phyloP scores from a whole-genome alignment of 1,140 invertebrate genomes.

The Glomeris maerens region DNA sequence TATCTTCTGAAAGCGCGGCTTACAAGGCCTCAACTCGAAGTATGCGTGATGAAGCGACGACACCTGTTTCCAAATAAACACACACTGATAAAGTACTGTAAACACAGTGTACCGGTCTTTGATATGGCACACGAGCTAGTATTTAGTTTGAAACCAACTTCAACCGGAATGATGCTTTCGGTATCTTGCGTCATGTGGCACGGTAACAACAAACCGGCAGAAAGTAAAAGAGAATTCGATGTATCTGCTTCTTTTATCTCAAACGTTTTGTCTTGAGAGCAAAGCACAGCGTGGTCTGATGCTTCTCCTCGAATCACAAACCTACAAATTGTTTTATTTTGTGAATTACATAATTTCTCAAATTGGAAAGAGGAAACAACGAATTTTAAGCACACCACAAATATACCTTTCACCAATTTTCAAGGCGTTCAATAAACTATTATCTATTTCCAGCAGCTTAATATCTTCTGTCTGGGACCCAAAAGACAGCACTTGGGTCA shows the following conservation, averaged over 20 bases:
- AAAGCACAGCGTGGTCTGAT: conserved; percentile 61
- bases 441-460: background rate
- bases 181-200: conserved; percentile 27
- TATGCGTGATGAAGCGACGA: conserved; percentile 60
- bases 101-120: conserved; percentile 15
- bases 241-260: conserved; percentile 74
- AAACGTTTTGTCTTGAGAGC: conserved; percentile 57
- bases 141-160: background rate
- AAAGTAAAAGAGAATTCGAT: conserved; percentile 65
- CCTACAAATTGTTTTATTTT: conserved; percentile 22
- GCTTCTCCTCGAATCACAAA: conserved; percentile 48
- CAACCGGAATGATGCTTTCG: conserved; percentile 13
- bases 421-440: background rate
- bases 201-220: conserved; percentile 48
- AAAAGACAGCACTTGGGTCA: too few species aligned
- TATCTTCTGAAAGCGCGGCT: conserved; percentile 57
- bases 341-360: background rate
- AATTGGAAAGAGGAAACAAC: background rate
- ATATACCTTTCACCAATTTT: background rate
- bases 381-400: background rate
- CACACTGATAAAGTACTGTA: conserved; percentile 7
- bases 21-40: conserved; percentile 57
- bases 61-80: conserved; percentile 31
- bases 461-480: too few species aligned
- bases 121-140: conserved; percentile 11